A percentile compares a stretch with the other conserved stretches of the same genome.
Conservation (phyloP, 2,888 invertebrate species). For the Villa cingulata region DNA sequence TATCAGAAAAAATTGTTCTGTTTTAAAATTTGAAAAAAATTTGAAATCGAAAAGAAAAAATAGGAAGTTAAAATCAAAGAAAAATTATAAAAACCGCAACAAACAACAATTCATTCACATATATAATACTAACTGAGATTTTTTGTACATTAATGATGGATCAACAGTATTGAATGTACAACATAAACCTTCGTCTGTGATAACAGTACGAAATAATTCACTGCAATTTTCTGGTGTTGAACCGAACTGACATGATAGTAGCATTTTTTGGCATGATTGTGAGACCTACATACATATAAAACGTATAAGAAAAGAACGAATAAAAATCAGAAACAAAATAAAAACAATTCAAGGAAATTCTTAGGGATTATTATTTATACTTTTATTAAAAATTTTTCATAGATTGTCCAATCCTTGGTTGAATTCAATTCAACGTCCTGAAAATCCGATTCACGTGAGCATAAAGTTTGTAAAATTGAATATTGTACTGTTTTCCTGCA, state of each 20-base stretch:
- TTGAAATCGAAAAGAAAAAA: background rate
- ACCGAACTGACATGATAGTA: constrained; percentile 54
- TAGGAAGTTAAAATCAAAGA: too few relatives aligned
- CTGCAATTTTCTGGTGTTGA: constrained; percentile 45
- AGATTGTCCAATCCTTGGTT: constrained; percentile 21
- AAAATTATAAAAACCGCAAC: too few relatives aligned
- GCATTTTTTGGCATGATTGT: constrained; percentile 57
- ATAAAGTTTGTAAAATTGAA: constrained; percentile 25
- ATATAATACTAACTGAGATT: background rate
- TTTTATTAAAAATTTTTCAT: constrained; percentile 23
- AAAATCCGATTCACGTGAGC: constrained; percentile 16
- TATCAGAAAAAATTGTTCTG: background rate
- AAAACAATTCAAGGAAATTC: too few relatives aligned
- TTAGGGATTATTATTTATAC: too few relatives aligned
- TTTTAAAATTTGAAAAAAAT: too few relatives aligned
- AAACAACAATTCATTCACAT: too few relatives aligned
- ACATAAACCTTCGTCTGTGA: constrained; percentile 74
- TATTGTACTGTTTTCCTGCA: constrained; percentile 15
- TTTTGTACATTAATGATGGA: constrained; percentile 44
- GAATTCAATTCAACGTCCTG: constrained; percentile 4
- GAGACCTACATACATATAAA: constrained; percentile 58
- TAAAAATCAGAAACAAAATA: too few relatives aligned
- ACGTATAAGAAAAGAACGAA: too few relatives aligned
- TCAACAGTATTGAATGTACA: constrained; percentile 70
- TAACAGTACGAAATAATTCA: constrained; percentile 54